Conservation (phyloP, 2,797 vertebrate species). For the Halcyon smyrnensis region DNA sequence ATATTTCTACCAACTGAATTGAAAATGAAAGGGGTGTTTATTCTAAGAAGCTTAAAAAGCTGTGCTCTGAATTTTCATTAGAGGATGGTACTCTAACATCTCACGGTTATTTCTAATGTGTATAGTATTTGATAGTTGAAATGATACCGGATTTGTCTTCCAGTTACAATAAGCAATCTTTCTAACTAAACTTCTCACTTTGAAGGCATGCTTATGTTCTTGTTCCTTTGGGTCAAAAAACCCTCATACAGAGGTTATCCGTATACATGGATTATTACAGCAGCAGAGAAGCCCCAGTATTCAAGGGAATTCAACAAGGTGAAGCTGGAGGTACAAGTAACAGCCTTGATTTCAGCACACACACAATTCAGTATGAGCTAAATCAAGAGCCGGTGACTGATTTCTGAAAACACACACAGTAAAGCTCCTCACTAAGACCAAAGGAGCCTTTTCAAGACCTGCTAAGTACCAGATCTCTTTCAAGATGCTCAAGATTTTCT, state of each 20-base stretch:
- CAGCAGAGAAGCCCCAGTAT: neutral
- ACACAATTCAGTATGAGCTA: neutral
- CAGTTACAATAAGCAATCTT: neutral
- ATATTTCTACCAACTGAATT: neutral
- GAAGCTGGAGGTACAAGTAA: neutral
- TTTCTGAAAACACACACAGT: neutral
- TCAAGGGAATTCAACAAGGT: neutral
- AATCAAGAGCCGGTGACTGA: neutral
- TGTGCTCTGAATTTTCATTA: neutral
- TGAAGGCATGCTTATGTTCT: neutral
- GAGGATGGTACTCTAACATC: neutral
- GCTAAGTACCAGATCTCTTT: neutral
- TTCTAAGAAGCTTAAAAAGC: neutral
- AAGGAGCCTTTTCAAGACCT: neutral
- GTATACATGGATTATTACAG: neutral
- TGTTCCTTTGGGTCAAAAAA: neutral
- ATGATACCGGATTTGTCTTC: neutral
- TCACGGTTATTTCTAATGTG: neutral
- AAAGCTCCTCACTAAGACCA: neutral
- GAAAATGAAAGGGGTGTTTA: neutral
- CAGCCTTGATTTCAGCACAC: neutral
- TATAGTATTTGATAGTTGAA: neutral
- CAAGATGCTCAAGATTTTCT: neutral
- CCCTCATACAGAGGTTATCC: fast-evolving
- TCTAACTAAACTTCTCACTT: neutral